Conservation (phyloP, 2,797 vertebrate genomes). For the Streptopelia turtur region DNA sequence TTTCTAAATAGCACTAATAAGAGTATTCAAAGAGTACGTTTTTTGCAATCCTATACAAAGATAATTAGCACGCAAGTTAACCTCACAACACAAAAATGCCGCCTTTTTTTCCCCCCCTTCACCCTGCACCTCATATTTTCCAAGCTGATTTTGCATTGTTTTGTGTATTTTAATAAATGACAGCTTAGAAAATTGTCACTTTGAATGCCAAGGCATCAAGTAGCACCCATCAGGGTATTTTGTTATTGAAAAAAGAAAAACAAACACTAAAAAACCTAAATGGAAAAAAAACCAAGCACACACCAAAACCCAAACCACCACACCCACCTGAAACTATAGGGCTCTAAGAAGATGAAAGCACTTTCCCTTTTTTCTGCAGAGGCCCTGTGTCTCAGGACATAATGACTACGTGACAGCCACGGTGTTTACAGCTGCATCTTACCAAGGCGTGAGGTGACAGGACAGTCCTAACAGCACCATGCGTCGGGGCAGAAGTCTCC, state of each 20-base stretch:
- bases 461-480: constrained; percentile 71
- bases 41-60: neutral
- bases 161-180: neutral
- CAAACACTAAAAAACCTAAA: neutral
- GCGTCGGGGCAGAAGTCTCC: constrained; percentile 72
- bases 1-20: neutral
- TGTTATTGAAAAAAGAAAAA: neutral
- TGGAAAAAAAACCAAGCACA: too few relatives aligned
- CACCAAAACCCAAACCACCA: neutral
- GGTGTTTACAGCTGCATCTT: neutral
- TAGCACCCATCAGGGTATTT: neutral
- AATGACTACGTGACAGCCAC: too few relatives aligned
- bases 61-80: neutral
- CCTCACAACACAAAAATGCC: neutral
- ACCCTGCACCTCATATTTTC: neutral
- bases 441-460: constrained; percentile 76
- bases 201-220: neutral
- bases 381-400: neutral
- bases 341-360: neutral
- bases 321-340: neutral
- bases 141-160: neutral
- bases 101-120: rapidly evolving
- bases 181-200: neutral
- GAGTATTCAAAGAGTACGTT: neutral
- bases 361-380: neutral